Evolutionary conservation across 2,113 vertebrate species (phyloP).

Genomic region (Acrocephalus kingi): DNA sequence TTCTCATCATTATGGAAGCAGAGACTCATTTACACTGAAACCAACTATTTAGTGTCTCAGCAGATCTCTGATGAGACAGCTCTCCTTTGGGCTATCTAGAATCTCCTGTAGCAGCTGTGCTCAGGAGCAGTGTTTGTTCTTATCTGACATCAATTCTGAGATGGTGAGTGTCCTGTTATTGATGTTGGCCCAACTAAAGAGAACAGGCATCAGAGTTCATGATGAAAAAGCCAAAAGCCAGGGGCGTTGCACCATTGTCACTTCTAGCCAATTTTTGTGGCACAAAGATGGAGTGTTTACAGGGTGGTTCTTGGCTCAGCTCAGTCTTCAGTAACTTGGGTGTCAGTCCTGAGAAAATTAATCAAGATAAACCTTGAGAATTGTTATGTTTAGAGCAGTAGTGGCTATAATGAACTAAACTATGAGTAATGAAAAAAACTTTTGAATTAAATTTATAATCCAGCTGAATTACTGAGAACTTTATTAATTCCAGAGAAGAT

Average conservation of each 20-base stretch:
- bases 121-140: not conserved
- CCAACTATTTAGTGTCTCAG: not conserved
- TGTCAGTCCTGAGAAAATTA: not conserved
- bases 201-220: not conserved
- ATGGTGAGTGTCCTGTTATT: not conserved
- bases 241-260: rapidly evolving
- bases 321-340: not conserved
- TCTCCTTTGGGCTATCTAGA: not conserved
- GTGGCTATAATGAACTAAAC: not conserved
- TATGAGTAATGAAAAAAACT: not conserved
- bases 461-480: not conserved
- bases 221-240: not conserved
- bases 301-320: not conserved
- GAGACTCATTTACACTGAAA: not conserved
- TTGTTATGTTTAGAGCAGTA: not conserved
- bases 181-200: not conserved
- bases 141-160: not conserved
- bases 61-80: not conserved
- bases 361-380: not conserved
- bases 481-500: not conserved
- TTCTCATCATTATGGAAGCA: not conserved
- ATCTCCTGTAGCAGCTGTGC: not conserved
- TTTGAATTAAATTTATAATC: not conserved
- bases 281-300: not conserved
- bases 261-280: not conserved